Base-by-base conservation (phyloP, 2,797 vertebrate species). In the Oryzias sinensis region DNA sequence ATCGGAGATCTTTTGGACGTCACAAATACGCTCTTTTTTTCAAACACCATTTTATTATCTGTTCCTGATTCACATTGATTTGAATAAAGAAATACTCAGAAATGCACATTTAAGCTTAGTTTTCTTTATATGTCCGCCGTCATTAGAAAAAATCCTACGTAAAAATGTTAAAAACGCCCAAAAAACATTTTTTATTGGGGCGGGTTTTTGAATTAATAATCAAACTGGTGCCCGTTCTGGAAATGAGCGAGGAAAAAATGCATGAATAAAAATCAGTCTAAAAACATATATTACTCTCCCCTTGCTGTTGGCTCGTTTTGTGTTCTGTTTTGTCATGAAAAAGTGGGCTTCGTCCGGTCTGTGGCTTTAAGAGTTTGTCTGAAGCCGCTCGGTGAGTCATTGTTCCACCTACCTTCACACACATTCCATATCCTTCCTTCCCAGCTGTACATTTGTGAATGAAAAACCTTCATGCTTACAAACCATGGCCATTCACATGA, bases 391-490 rank as follows among this genome's bases (percentile, higher is more conserved):
- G 52, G 46, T 80, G 70, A 77, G 58, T 83, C 77, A 82, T 69
- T 80, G 65, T 70, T 82, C 53, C 46, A 49, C 43, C 41, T 25
- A 45, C 52, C 44, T 44, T 67, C 51, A 59, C 43, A 68, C 65
- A 60, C 43, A 65, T 47, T 56, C 37, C 65, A 70, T 59, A 65
- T 72, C 65, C 74, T 77, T 71, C 67, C 74, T 74, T 74, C 56
- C 72, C 42, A 16, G 70, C 62, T 68, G 65, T 61, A 69, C 65
- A 74, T 64, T 62, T 76, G 41, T 80, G 57, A 72, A 59, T 77
- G 90, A 93, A 56, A 62, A 62, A 65, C 53, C 41, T 18, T 47
- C 51, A 56, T 46, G 57, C 55, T 48, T 40, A 6, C 8, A 33
- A 11, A 33, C 33, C 33, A 11, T 33, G 42, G 54, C 67, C 57